Percentiles rank a stretch among this genome's conserved stretches.
Evolutionary conservation across 2,113 vertebrate species (phyloP).

Genomic region (Ammodytes marinus): DNA sequence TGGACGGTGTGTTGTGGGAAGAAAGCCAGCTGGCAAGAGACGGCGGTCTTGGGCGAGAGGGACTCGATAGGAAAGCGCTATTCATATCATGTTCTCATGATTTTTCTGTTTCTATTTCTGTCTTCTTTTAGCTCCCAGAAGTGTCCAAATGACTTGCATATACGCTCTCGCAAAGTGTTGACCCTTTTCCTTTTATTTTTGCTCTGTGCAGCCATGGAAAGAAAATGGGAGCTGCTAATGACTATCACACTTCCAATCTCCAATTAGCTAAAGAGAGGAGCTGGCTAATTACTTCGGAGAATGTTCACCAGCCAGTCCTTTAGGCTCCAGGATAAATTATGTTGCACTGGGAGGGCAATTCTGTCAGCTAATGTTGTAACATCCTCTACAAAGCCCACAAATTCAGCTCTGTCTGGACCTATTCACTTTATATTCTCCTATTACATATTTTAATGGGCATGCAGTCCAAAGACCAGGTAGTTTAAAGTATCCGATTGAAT

Average conservation of each 20-base stretch:
- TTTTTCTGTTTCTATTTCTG: slow-evolving; percentile 38
- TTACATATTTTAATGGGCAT: slow-evolving; percentile 12
- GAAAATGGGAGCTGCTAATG: slow-evolving; percentile 63
- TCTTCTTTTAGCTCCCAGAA: slow-evolving; percentile 24
- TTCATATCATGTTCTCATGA: slow-evolving; percentile 32
- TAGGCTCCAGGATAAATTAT: slow-evolving; percentile 45
- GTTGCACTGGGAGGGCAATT: slow-evolving; percentile 41
- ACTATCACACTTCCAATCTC: slow-evolving; percentile 70
- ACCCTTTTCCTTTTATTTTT: slow-evolving; percentile 31
- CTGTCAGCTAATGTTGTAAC: slow-evolving; percentile 33
- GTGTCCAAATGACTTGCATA: slow-evolving; percentile 3
- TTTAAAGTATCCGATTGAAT: slow-evolving; percentile 1
- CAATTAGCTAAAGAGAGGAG: slow-evolving; percentile 71
- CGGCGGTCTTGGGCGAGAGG: background rate
- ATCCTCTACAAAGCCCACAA: slow-evolving; percentile 10
- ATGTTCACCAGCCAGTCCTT: slow-evolving; percentile 62
- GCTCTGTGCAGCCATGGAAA: slow-evolving; percentile 41
- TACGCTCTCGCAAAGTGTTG: slow-evolving; percentile 19
- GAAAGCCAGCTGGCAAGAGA: slow-evolving; percentile 46
- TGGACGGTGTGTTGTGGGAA: slow-evolving; percentile 20
- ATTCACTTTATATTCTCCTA: slow-evolving; percentile 11
- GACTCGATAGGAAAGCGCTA: slow-evolving; percentile 8
- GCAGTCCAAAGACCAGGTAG: background rate
- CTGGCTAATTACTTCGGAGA: slow-evolving; percentile 76
- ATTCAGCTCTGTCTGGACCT: slow-evolving; percentile 22